These are phyloP conservation scores for Plectrocnemia conspersa DNA, from an alignment of 1,140 invertebrate species.

Conservation along the genomic window DNA sequence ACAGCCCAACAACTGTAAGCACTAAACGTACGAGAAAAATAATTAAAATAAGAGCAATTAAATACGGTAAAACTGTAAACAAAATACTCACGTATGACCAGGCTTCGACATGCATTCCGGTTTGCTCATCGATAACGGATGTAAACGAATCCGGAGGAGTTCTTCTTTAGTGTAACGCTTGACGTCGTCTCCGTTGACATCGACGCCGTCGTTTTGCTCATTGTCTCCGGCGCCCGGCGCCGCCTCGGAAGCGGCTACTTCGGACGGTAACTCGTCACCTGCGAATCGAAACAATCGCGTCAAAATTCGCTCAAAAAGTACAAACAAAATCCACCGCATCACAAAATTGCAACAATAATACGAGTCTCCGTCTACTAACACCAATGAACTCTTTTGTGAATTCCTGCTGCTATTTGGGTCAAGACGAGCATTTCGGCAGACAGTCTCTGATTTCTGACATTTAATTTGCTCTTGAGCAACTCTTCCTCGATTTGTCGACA, in stretches of 20 bases:
- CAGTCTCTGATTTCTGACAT: not conserved
- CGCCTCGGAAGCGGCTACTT: constrained; percentile 30
- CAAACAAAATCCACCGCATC: not conserved
- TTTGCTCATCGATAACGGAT: constrained; percentile 54
- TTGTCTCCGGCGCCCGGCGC: constrained; percentile 27
- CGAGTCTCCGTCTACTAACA: constrained; percentile 9
- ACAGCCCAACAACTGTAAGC: constrained; percentile 11
- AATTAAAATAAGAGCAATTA: not conserved
- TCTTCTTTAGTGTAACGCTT: constrained; percentile 54
- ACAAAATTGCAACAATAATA: not conserved
- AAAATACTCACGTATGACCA: constrained; percentile 52
- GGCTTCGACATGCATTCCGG: constrained; percentile 56
- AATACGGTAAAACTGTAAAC: not conserved
- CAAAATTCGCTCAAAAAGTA: not conserved
- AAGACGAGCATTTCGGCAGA: constrained; percentile 12
- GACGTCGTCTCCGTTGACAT: constrained; percentile 38
- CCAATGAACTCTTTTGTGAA: constrained; percentile 16
- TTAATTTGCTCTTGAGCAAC: no score
- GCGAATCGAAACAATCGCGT: not conserved
- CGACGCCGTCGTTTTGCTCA: constrained; percentile 35
- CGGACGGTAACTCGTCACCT: constrained; percentile 42
- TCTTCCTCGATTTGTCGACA: not conserved
- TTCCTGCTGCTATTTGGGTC: constrained; percentile 7
- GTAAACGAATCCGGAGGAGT: constrained; percentile 55
- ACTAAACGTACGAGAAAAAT: not conserved